These are phyloP conservation scores for Halcyon senegalensis DNA, from an alignment of 2,113 vertebrate species.

Conservation along the genomic window DNA sequence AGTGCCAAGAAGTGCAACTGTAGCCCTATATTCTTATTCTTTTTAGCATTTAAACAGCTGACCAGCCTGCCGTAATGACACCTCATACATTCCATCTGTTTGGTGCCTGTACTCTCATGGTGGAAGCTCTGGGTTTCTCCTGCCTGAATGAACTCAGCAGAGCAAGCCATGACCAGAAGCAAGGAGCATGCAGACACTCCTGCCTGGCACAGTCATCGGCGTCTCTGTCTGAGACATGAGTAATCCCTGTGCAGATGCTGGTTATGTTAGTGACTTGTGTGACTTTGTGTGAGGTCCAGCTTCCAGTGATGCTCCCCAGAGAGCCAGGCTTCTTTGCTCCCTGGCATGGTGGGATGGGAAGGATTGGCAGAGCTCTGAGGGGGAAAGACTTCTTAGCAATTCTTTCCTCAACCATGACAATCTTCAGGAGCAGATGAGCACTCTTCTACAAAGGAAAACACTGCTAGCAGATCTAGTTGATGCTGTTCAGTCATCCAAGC, in stretches of 20 bases:
- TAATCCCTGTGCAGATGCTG: neutral
- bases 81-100: neutral
- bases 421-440: neutral
- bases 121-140: neutral
- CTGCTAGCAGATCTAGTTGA: neutral
- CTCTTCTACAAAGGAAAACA: neutral
- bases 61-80: neutral
- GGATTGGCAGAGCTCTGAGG: neutral
- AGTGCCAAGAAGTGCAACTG: neutral
- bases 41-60: neutral
- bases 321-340: fast-evolving
- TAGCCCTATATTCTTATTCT: neutral
- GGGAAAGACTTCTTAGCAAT: neutral
- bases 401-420: neutral
- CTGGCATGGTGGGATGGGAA: fast-evolving
- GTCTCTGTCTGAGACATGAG: neutral
- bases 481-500: neutral
- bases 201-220: neutral
- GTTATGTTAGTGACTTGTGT: neutral
- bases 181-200: neutral
- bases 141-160: neutral
- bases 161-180: neutral
- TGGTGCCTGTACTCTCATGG: neutral
- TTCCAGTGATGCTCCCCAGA: fast-evolving
- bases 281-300: fast-evolving